These are phyloP conservation scores for Copsychus sechellarum DNA, from an alignment of 2,113 vertebrate species.

Conservation along the genomic window DNA sequence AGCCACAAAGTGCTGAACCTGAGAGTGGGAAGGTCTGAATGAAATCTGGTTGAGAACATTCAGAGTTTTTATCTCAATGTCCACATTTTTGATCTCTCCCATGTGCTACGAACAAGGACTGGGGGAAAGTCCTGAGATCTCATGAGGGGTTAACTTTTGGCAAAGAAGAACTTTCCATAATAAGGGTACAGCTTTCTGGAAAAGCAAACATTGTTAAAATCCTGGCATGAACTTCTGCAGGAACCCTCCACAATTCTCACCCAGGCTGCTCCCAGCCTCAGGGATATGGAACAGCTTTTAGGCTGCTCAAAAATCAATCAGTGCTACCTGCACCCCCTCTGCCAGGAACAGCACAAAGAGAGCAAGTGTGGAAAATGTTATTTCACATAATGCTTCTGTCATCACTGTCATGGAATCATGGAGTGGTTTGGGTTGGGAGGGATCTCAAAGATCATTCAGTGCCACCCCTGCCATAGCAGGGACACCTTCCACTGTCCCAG, in stretches of 20 bases:
- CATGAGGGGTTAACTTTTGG: not conserved
- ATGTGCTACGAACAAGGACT: not conserved
- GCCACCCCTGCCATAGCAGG: not conserved
- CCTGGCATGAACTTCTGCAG: not conserved
- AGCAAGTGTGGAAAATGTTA: not conserved
- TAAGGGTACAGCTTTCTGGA: not conserved
- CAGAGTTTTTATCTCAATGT: not conserved
- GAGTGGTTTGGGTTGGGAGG: not conserved
- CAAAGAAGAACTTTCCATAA: not conserved
- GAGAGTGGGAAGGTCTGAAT: not conserved
- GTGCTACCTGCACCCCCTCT: not conserved
- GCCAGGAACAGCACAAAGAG: not conserved
- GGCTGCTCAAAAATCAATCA: not conserved
- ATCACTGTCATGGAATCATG: fast-evolving
- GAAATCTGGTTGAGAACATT: not conserved
- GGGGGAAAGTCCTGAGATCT: not conserved
- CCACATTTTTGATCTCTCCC: fast-evolving
- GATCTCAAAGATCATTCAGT: not conserved
- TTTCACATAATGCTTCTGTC: not conserved
- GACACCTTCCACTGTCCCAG: not conserved
- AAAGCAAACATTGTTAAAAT: not conserved
- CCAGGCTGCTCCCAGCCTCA: not conserved
- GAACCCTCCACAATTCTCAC: not conserved
- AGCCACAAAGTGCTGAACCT: not conserved
- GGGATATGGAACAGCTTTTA: not conserved